Base-by-base conservation (phyloP, 1,140 invertebrate species). In the Trichoplusia ni region DNA sequence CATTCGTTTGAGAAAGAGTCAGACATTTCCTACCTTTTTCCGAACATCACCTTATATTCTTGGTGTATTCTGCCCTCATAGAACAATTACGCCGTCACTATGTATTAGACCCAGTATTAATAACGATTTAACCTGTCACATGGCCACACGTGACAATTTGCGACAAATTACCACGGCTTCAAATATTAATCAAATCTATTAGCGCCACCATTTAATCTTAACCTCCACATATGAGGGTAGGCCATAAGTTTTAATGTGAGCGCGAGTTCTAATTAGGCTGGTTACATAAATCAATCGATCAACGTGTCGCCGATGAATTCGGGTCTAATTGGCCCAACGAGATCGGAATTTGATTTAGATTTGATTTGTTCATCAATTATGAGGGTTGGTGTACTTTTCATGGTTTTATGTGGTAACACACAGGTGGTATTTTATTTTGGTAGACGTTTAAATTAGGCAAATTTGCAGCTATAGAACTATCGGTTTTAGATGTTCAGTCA, bases 101-200 rank as follows among this genome's bases (percentile, higher is more conserved):
- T 9, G 11, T 9, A 19, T 6, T 6, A 16, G 14, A 14, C 27
- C 14, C 9, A 40, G 37, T 40, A 8, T 7, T 6, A 40, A 40
- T 16, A 13, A 40, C 37, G 18, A 40, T 9, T 35, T 16, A 44
- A 31, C 23, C 16, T 11, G 14, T 29, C 25, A 44, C 27, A n/a
- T 19, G 9, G 0, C 14, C 11, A 59, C 29, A 59, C 38, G 56
- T 59, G 56, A 46, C 56, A 59, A 59, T 59, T 59, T 44, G 29
- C n/a, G 29, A 29, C 56, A 44, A 59, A 59, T 59, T 59, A 46
- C 38, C 56, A 31, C 25, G 40, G 35, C 40, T 59, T 59, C 56
- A 59, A 59, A 59, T 59, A 59, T 59, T 59, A 59, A 59, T 59
- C 40, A 35, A 46, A 46, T 29, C 40, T 59, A 59, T 59, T 33